These are phyloP conservation scores for Plotosus lineatus DNA, from an alignment of 2,113 vertebrate species.

Conservation along the genomic window DNA sequence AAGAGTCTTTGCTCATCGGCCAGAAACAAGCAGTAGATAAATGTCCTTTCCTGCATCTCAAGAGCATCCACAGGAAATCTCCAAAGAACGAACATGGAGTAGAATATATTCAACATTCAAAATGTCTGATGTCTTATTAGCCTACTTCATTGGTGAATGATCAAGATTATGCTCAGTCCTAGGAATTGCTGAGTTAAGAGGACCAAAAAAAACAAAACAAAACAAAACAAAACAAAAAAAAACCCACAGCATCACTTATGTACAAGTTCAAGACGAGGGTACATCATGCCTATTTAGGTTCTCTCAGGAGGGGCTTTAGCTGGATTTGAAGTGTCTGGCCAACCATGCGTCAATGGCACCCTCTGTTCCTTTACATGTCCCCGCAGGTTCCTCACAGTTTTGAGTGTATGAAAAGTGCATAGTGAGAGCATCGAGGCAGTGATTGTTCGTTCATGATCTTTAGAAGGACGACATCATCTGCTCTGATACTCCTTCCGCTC, in stretches of 20 bases:
- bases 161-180: slow-evolving; percentile 28
- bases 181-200: slow-evolving; percentile 57
- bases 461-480: slow-evolving; percentile 9
- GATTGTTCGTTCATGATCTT: slow-evolving; percentile 41
- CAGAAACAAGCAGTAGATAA: slow-evolving; percentile 33
- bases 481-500: slow-evolving; percentile 17
- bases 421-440: slow-evolving; percentile 70
- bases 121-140: slow-evolving; percentile 39
- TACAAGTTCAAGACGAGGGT: slow-evolving; percentile 68
- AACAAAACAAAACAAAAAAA: slow-evolving; percentile 29
- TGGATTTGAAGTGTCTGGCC: slow-evolving; percentile 11
- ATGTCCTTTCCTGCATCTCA: slow-evolving; percentile 24
- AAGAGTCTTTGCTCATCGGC: slow-evolving; percentile 20
- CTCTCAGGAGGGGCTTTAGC: slow-evolving; percentile 34
- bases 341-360: slow-evolving; percentile 8
- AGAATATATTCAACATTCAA: slow-evolving; percentile 37
- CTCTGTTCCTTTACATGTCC: slow-evolving; percentile 53
- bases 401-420: slow-evolving; percentile 79
- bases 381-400: slow-evolving; percentile 76
- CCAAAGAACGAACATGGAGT: slow-evolving; percentile 12
- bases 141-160: slow-evolving; percentile 41
- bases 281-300: slow-evolving; percentile 22
- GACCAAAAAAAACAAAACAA: slow-evolving; percentile 49
- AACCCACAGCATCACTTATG: slow-evolving; percentile 53
- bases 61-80: slow-evolving; percentile 32